phyloP scores from a whole-genome alignment of 1,140 invertebrate genomes.

The Centruroides sculpturatus region DNA sequence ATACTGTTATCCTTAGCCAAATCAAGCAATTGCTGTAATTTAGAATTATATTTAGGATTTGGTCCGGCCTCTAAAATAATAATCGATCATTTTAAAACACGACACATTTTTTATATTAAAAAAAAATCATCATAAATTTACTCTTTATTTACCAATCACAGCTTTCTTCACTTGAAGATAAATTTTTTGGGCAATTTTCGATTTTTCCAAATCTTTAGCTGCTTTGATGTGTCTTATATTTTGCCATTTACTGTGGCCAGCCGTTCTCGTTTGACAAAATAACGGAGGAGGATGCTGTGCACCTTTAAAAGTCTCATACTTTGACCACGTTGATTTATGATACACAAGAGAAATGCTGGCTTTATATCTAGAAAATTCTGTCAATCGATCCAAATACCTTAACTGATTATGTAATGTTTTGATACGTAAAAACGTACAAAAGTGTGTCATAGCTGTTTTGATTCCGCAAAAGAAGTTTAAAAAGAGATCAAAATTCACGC shows the following conservation, averaged over 20 bases:
- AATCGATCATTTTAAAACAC: not conserved
- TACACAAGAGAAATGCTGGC: too few relatives aligned
- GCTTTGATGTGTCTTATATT: slow-evolving; percentile 52
- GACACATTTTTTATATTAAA: too few relatives aligned
- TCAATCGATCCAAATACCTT: too few relatives aligned
- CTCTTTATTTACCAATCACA: slow-evolving; percentile 8
- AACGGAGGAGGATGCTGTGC: too few relatives aligned
- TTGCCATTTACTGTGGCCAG: slow-evolving; percentile 57
- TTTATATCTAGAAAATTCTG: too few relatives aligned
- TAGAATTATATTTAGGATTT: slow-evolving; percentile 40
- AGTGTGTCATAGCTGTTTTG: too few relatives aligned
- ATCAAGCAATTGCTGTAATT: slow-evolving; percentile 39
- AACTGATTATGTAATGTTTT: too few relatives aligned
- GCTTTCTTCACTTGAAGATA: slow-evolving; percentile 16
- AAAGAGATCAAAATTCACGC: too few relatives aligned
- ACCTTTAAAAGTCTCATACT: too few relatives aligned
- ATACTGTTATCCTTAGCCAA: slow-evolving; percentile 42
- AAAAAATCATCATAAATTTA: not conserved
- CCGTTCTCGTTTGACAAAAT: slow-evolving; percentile 19
- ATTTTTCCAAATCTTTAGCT: slow-evolving; percentile 41
- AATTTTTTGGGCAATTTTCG: slow-evolving; percentile 31
- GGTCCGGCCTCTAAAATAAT: slow-evolving; percentile 22
- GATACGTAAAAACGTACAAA: too few relatives aligned
- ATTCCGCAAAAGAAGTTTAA: too few relatives aligned
- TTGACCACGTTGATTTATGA: too few relatives aligned